Evolutionary conservation across 2,888 invertebrate genomes (phyloP).

Genomic region (Tetramorium bicarinatum): DNA sequence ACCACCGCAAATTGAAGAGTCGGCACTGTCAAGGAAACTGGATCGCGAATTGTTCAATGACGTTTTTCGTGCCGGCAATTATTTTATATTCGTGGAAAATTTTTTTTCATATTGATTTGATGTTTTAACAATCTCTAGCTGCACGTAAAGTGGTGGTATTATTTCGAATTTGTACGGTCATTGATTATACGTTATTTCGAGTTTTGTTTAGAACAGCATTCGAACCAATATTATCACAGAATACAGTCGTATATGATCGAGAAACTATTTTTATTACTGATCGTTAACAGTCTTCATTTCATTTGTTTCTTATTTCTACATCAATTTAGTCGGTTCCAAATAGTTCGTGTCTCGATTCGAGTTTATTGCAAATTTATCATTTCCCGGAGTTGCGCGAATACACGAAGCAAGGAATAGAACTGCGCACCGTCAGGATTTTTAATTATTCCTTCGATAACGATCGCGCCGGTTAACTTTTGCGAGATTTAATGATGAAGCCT

Average conservation of each 20-base stretch:
- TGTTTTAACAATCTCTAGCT: background rate
- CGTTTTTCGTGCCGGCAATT: background rate
- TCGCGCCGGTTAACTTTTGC: slow-evolving; percentile 29
- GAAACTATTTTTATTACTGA: background rate
- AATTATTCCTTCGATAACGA: slow-evolving; percentile 47
- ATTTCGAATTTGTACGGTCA: background rate
- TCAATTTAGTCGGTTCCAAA: background rate
- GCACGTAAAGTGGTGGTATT: background rate
- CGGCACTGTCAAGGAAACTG: slow-evolving; percentile 35
- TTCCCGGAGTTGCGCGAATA: slow-evolving; percentile 30
- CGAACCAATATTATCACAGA: background rate
- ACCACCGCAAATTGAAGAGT: slow-evolving; percentile 75
- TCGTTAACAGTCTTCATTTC: background rate
- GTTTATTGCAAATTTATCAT: slow-evolving; percentile 32
- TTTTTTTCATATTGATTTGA: background rate
- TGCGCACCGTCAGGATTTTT: slow-evolving; percentile 3
- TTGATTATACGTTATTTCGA: slow-evolving; percentile 14
- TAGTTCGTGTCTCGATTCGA: background rate
- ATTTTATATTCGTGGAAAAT: background rate
- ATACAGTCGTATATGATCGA: background rate
- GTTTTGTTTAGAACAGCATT: background rate
- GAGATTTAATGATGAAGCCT: slow-evolving; percentile 13
- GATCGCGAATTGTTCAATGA: slow-evolving; percentile 18
- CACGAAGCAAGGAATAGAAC: slow-evolving; percentile 35
- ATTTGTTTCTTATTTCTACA: slow-evolving; percentile 24